Evolutionary conservation across 2,888 invertebrate species (phyloP).

Genomic region (Oscheius sp.): DNA sequence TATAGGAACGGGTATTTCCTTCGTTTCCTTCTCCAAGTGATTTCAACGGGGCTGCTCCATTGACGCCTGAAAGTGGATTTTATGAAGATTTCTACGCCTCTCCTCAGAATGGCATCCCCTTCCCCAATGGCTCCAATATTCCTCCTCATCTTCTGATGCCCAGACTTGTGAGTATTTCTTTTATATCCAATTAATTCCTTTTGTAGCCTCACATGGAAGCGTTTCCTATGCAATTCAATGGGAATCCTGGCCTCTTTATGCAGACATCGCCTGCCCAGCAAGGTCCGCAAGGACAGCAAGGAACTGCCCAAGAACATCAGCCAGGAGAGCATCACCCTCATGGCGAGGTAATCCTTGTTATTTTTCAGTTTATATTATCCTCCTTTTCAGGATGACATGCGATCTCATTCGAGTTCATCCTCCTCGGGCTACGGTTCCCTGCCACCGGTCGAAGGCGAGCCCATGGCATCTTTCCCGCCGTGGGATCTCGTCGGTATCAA

Average conservation of each 20-base stretch:
- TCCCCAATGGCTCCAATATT: slow-evolving; percentile 17
- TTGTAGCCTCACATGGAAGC: slow-evolving; percentile 36
- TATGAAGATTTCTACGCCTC: slow-evolving; percentile 60
- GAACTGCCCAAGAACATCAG: not conserved
- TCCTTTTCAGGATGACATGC: slow-evolving; percentile 59
- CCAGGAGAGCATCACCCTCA: slow-evolving; percentile 21
- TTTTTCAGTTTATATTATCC: not conserved
- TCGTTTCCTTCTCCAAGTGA: slow-evolving; percentile 64
- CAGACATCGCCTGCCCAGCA: slow-evolving; percentile 19
- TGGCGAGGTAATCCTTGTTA: not conserved
- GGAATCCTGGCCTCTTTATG: slow-evolving; percentile 22
- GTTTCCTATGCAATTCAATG: slow-evolving; percentile 8
- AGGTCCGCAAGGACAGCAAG: slow-evolving; percentile 13
- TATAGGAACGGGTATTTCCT: slow-evolving; percentile 44
- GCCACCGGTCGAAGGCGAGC: slow-evolving; percentile 30
- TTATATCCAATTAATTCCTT: not conserved
- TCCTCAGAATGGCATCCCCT: not conserved
- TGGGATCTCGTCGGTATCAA: slow-evolving; percentile 34
- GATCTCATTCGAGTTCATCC: slow-evolving; percentile 60
- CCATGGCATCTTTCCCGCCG: not conserved
- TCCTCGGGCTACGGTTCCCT: slow-evolving; percentile 58
- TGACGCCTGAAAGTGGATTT: slow-evolving; percentile 66
- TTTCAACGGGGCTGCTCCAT: slow-evolving; percentile 51
- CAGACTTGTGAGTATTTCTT: slow-evolving; percentile 32
- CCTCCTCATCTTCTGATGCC: slow-evolving; percentile 40